A percentile compares a stretch with the other conserved stretches of the same genome.
These are phyloP conservation scores for Mormoops blainvillei DNA, from an alignment of 2,113 vertebrate species.

Conservation along the genomic window DNA sequence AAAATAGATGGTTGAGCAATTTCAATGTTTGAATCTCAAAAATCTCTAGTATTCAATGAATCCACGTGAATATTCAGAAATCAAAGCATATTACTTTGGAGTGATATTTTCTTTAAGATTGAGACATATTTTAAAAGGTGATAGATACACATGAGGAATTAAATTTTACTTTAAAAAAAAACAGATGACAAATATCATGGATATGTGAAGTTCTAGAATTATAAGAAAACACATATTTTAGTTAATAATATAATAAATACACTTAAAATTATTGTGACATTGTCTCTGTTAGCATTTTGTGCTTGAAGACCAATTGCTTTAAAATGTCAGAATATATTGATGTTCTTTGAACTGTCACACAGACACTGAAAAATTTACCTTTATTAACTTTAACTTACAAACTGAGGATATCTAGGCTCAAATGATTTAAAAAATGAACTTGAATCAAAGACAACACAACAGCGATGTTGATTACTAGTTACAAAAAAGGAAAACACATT, in stretches of 20 bases:
- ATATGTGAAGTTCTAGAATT: neutral
- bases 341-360: neutral
- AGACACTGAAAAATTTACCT: neutral
- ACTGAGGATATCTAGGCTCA: neutral
- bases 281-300: neutral
- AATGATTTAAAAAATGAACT: neutral
- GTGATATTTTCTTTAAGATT: neutral
- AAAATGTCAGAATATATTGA: neutral
- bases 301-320: neutral
- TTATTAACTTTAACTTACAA: neutral
- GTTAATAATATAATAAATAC: neutral
- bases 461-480: neutral
- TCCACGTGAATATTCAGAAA: neutral
- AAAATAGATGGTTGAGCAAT: constrained; percentile 49
- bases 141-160: neutral
- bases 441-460: neutral
- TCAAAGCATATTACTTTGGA: neutral
- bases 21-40: constrained; percentile 41
- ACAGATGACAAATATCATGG: neutral
- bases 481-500: neutral
- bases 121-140: neutral
- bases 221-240: neutral
- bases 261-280: neutral
- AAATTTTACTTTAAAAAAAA: neutral
- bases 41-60: neutral